These are phyloP conservation scores for Arctia plantaginis DNA, from an alignment of 2,888 invertebrate genomes.

Conservation along the genomic window DNA sequence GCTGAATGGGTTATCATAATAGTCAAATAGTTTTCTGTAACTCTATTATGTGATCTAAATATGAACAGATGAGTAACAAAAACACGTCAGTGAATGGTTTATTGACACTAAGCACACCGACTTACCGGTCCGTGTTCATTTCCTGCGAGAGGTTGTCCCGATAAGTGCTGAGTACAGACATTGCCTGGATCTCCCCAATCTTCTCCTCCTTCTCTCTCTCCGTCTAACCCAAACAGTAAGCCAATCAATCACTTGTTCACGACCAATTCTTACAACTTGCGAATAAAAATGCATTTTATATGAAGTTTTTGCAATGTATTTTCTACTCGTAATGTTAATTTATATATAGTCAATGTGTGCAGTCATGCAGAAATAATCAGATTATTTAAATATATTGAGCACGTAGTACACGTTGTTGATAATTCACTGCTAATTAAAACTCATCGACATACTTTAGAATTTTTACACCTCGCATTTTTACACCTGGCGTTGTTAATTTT, in stretches of 20 bases:
- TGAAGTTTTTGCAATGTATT: constrained; percentile 22
- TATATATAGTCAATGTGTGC: constrained; percentile 3
- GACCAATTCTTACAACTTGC: constrained; percentile 13
- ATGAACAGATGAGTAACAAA: constrained; percentile 36
- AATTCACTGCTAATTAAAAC: constrained; percentile 30
- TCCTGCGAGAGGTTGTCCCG: constrained; percentile 86
- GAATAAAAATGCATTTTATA: constrained; percentile 28
- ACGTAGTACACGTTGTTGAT: constrained; percentile 28
- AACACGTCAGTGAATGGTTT: constrained; percentile 28
- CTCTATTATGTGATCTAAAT: constrained; percentile 15
- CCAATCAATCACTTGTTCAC: constrained; percentile 35
- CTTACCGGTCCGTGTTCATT: constrained; percentile 88
- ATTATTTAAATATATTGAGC: not conserved
- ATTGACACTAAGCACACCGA: constrained; percentile 35
- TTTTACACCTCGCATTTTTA: constrained; percentile 41
- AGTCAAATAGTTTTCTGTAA: constrained; percentile 3
- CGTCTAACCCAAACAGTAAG: constrained; percentile 73
- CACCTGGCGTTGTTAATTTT: constrained; percentile 47
- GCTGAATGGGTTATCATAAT: not conserved
- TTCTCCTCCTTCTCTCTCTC: constrained; percentile 76
- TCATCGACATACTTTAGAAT: constrained; percentile 51
- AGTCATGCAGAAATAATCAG: not conserved
- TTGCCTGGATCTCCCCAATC: constrained; percentile 83
- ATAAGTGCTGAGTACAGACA: constrained; percentile 87
- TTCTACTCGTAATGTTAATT: constrained; percentile 20